Evolutionary conservation across 2,113 vertebrate species (phyloP).

Genomic region (Rhodinocichla rosea): DNA sequence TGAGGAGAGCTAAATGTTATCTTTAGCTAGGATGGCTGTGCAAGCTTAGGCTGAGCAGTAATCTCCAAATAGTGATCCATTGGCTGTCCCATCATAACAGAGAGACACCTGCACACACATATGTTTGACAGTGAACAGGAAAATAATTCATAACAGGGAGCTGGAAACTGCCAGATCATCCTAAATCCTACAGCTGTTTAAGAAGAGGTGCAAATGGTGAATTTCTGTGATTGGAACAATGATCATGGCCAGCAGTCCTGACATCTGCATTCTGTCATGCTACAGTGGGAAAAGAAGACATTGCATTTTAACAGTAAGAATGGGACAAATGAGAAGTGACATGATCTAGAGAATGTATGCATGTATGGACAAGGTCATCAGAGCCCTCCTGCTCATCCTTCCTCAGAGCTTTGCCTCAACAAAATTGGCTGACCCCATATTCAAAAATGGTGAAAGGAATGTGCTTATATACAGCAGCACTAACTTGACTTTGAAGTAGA

Average conservation of each 20-base stretch:
- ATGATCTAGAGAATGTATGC: not conserved
- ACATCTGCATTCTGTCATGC: not conserved
- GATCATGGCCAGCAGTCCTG: not conserved
- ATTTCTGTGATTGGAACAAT: not conserved
- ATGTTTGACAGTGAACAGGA: not conserved
- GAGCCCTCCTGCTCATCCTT: not conserved
- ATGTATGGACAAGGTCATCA: not conserved
- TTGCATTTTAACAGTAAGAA: not conserved
- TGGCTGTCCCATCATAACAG: not conserved
- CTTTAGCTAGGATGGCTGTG: not conserved
- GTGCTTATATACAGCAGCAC: not conserved
- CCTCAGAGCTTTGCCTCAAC: not conserved
- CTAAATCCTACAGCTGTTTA: not conserved
- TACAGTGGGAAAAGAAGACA: not conserved
- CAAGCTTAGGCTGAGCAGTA: not conserved
- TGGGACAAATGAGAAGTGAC: not conserved
- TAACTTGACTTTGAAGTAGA: not conserved
- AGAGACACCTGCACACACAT: not conserved
- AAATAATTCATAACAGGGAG: not conserved
- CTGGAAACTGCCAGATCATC: not conserved
- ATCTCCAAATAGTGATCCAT: not conserved
- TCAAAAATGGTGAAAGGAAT: conserved; percentile 13
- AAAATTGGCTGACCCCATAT: not conserved
- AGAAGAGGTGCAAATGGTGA: not conserved
- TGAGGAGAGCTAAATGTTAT: not conserved